Conservation (phyloP, 2,888 invertebrate genomes). For the Rhynchonema sp. region DNA sequence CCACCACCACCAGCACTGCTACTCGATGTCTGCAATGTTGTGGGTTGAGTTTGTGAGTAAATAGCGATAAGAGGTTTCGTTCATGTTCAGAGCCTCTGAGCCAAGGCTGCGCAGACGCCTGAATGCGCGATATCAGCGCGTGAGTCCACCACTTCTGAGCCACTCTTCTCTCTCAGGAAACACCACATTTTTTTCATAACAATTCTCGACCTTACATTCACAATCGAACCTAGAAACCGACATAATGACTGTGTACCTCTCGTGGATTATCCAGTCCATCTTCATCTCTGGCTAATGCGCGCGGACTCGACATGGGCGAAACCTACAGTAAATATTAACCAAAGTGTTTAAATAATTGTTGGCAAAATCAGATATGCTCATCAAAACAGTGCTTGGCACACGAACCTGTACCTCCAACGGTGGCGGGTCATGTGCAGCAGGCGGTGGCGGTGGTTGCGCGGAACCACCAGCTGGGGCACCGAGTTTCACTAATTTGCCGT, state of each 20-base stretch:
- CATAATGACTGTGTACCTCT: not conserved
- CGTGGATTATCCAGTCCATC: not conserved
- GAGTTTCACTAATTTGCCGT: constrained; percentile 3
- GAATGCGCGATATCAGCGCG: no score
- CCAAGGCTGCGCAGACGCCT: no score
- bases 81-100: no score
- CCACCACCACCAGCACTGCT: no score
- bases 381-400: not conserved
- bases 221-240: not conserved
- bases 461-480: not conserved
- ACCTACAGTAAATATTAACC: not conserved
- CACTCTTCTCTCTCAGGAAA: not conserved
- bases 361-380: not conserved
- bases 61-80: no score
- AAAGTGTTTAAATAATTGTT: not conserved
- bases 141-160: not conserved
- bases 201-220: not conserved
- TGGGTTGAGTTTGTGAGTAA: no score
- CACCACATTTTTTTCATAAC: not conserved
- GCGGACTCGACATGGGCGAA: no score
- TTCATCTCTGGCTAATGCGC: not conserved
- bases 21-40: no score
- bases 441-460: not conserved
- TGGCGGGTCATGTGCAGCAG: no score
- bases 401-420: not conserved